Evolutionary conservation across 2,797 vertebrate genomes (phyloP), one percentile per base, ranked within the genome.

Genomic region (Karalla daura): DNA sequence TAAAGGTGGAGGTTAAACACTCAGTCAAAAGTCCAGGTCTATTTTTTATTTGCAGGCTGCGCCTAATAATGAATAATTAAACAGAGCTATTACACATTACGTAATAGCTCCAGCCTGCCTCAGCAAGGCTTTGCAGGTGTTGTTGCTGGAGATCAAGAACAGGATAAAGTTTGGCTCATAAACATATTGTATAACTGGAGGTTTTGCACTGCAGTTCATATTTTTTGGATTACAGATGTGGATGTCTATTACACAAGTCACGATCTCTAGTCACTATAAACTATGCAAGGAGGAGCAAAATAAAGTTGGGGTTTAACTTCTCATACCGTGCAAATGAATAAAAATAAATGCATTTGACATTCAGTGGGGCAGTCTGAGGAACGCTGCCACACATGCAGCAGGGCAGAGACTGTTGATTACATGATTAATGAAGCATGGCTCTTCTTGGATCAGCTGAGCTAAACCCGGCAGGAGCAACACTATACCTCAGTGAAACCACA

Each of bases 391-490:
- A 36, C 11, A 43, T 1, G 7, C 17, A 40, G 45, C 44, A 33
- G 43, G 43, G 28, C 21, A 3, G 27, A 13, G 28, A 35, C 15
- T 25, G 44, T 15, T n/a, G n/a, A n/a, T n/a, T n/a, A n/a, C n/a
- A 40, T 0, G 46, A 23, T 35, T 32, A 64, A 53, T 32, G 32
- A 51, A 49, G 18, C 54, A 49, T 51, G 17, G 6, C 23, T 63
- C 17, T 47, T 56, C 30, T 20, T 41, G 10, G 23, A 44, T 2
- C 24, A 25, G 50, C 15, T 59, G 53, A 60, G 41, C 23, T 41
- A 23, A 76, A 44, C 58, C 62, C 43, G 32, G 75, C 49, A 63
- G 37, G 49, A 56, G 35, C 17, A 59, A 43, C 12, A n/a, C 1
- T 9, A n/a, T n/a, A 20, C 15, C 47, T 65, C 14, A 52, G 18